Base-by-base conservation (phyloP, 2,888 invertebrate genomes). In the Xiphydria camelus region DNA sequence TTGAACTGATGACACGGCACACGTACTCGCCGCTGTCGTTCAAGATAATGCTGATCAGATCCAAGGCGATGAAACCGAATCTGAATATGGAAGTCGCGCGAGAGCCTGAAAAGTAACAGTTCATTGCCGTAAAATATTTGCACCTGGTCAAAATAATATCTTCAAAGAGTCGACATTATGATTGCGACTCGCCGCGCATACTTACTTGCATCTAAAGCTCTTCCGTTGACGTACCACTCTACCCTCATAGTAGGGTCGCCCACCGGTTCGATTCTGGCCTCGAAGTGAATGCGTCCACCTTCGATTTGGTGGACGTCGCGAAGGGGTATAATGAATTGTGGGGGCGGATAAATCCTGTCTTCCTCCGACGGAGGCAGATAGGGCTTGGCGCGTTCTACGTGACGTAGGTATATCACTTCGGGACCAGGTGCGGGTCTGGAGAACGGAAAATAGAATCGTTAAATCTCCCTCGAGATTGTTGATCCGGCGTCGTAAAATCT, bases 161-260 rank as follows among this genome's bases (percentile, higher is more conserved):
- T n/a, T n/a, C n/a, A n/a, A n/a, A n/a, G n/a, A n/a, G n/a, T n/a
- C n/a, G n/a, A n/a, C n/a, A 31, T 20, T 42, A 4, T 23, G 10
- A 3, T 15, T 12, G 7, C 4, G 4, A 4, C n/a, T n/a, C 2
- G 19, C 12, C 10, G 10, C 14, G 10, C 20, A 33, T 58, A 82
- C 90, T 82, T 79, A 94, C 95, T 93, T 72, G 93, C 93, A 83
- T 89, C 87, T 66, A 97, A 83, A 70, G 91, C 89, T 79, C 86
- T 85, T 66, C 94, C 94, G 77, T 97, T 94, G 70, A 89, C 85
- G 73, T 87, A 92, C 96, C 96, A 98, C 79, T 96, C 94, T 63
- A 97, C 91, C 69, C 87, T 87, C 93, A 97, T 93, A 38, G 89
- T 89, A 55, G 96, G 94, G 78, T 98, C 97, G 59, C 95, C 95